Base-by-base conservation (phyloP, 2,888 invertebrate genomes). In the Mamestra brassicae region DNA sequence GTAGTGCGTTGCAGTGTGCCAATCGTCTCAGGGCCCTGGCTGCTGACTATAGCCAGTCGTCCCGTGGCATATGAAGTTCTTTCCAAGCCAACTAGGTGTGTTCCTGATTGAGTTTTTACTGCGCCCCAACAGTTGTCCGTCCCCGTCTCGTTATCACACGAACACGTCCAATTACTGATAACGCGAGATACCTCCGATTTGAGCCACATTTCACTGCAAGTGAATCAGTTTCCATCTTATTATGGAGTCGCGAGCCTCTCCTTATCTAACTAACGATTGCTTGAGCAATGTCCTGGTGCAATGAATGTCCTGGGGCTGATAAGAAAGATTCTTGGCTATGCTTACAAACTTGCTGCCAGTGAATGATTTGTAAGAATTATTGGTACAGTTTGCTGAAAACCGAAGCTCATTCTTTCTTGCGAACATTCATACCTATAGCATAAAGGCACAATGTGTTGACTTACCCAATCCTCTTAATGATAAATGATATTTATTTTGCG, bases 91-190 rank as follows among this genome's bases (percentile, higher is more conserved):
- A 63, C 74, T 80, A 81, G 83, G 83, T 76, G 80, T 72, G 83
- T 80, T 75, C 55, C 78, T 85, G 84, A 88, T 88, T 88, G 84
- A 85, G 85, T 84, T 88, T 88, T 88, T 88, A 88, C 84, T 81
- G 76, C 85, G 68, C 64, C 78, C 75, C 76, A 63, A 78, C 83
- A 81, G 78, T 80, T 78, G 80, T 84, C 74, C 61, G 65, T 69
- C 65, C 60, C 67, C 74, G 64, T 72, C 73, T 76, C 74, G 85
- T 83, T 87, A 84, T 86, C 87, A 81, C 38, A 55, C 52, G 34
- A 80, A 87, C 87, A 84, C 74, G 82, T 80, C 82, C 87, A 85
- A 87, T 86, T 86, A 85, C 67, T 87, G 87, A 87, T 87, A 87
- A 78, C 74, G 45, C 60, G 54, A 82, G 86, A 85, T 87, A 77